Evolutionary conservation across 2,797 vertebrate species (phyloP), one percentile per base, ranked within the genome.

Genomic region (Oryzias dopingdopingensis): DNA sequence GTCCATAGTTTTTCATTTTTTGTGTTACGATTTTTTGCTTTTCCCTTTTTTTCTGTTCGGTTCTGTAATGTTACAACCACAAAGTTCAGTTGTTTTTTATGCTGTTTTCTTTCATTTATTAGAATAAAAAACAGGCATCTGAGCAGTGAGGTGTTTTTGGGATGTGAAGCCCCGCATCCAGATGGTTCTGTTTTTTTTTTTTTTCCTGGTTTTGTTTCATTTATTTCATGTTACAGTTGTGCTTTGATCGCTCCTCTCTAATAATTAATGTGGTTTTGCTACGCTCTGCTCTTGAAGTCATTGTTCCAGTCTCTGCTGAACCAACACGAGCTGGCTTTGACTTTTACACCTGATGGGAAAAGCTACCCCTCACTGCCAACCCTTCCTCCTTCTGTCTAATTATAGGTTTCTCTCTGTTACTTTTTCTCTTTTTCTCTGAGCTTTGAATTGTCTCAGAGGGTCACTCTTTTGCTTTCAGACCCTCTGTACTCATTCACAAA

Each of bases 231-330:
- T 89, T 87, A 87, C 87, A 88, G 86, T 87, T 74, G 82, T 52
- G 86, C 87, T 90, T 89, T 90, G 89, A 90, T 90, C 84, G 67
- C 79, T 71, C 70, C 83, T 86, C 84, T 89, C 86, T 87, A 88
- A 88, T 90, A 87, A 88, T 90, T 88, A 72, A 89, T 89, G 86
- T 87, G 86, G 58, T 79, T 88, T 88, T 76, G 71, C 76, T 55
- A 67, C 5, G 58, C 44, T 65, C 71, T 76, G 79, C 89, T 89
- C 87, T 88, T 90, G 87, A 89, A 89, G 89, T 87, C 82, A 84
- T 87, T 85, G 85, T 88, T 88, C 83, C 85, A 73, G 71, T 84
- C 79, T 79, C 83, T 16, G 46, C 74, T 67, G 79, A 62, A 86
- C 74, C 76, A 56, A 72, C 43, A 46, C 24, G 65, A 80, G 75